Evolutionary conservation across 2,888 invertebrate species (phyloP).

Genomic region (Microchrysa polita): DNA sequence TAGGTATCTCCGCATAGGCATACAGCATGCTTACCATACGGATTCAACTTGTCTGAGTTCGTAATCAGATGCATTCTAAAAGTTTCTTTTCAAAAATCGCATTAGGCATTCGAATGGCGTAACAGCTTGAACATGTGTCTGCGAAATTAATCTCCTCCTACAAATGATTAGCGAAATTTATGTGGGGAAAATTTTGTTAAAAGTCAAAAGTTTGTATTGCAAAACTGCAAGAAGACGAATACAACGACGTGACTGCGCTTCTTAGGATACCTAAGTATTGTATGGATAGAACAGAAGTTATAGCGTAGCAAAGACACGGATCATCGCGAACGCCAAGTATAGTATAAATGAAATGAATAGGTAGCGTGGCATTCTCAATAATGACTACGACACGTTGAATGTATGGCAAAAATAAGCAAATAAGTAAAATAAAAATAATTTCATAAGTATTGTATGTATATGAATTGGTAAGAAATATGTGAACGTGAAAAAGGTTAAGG

Average conservation of each 20-base stretch:
- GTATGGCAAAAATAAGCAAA: too few relatives aligned
- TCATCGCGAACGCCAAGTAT: too few relatives aligned
- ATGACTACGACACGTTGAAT: too few relatives aligned
- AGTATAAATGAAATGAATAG: too few relatives aligned
- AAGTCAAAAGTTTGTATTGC: background rate
- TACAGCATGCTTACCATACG: background rate
- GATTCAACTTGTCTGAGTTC: background rate
- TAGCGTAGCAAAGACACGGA: background rate
- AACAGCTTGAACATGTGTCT: slow-evolving; percentile 46
- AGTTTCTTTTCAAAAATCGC: slow-evolving; percentile 1
- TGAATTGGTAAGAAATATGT: background rate
- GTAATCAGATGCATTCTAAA: background rate
- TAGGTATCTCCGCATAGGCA: background rate
- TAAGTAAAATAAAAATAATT: slow-evolving; percentile 9
- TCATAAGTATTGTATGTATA: background rate
- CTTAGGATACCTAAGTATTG: too few relatives aligned
- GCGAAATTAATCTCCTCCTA: slow-evolving; percentile 47
- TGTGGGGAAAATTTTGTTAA: slow-evolving; percentile 47
- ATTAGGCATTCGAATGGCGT: slow-evolving; percentile 39
- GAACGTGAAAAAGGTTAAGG: background rate
- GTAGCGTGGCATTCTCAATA: too few relatives aligned
- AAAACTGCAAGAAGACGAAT: too few relatives aligned
- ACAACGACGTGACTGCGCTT: background rate
- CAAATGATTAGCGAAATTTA: slow-evolving; percentile 47
- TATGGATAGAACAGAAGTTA: background rate